Conservation (phyloP, 2,797 vertebrate species). For the Agapornis canus region DNA sequence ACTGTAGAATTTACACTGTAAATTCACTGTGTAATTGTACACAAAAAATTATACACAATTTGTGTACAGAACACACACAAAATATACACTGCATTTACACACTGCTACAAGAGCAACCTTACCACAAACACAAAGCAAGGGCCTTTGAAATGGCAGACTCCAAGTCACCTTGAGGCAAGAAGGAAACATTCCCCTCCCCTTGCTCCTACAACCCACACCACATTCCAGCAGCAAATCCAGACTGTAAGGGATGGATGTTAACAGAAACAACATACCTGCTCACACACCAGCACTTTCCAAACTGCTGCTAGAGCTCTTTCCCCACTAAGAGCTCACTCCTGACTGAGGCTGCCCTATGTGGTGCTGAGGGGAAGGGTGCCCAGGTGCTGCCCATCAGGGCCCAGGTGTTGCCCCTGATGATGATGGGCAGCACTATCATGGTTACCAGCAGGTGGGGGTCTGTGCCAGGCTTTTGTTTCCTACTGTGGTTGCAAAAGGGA, state of each 20-base stretch:
- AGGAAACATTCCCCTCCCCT: rapidly evolving
- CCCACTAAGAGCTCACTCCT: rapidly evolving
- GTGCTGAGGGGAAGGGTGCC: rapidly evolving
- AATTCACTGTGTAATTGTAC: too few relatives aligned
- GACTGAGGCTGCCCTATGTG: rapidly evolving
- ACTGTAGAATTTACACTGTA: too few relatives aligned
- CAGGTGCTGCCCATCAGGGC: too few relatives aligned
- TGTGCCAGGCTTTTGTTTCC: rapidly evolving
- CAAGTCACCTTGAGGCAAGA: background rate
- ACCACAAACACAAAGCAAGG: rapidly evolving
- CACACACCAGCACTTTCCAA: rapidly evolving
- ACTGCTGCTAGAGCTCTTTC: rapidly evolving
- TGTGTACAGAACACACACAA: too few relatives aligned
- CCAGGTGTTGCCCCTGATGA: background rate
- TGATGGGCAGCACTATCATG: background rate
- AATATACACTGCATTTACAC: too few relatives aligned
- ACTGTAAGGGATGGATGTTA: rapidly evolving
- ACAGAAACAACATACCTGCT: background rate
- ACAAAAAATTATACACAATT: too few relatives aligned
- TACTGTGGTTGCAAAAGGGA: background rate
- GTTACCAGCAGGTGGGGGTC: background rate
- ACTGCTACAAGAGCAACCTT: background rate
- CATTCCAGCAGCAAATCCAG: rapidly evolving
- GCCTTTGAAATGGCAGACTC: background rate
- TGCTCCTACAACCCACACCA: rapidly evolving